These are phyloP conservation scores for Nycticryphes semicollaris DNA, from an alignment of 2,113 vertebrate species.

Conservation along the genomic window DNA sequence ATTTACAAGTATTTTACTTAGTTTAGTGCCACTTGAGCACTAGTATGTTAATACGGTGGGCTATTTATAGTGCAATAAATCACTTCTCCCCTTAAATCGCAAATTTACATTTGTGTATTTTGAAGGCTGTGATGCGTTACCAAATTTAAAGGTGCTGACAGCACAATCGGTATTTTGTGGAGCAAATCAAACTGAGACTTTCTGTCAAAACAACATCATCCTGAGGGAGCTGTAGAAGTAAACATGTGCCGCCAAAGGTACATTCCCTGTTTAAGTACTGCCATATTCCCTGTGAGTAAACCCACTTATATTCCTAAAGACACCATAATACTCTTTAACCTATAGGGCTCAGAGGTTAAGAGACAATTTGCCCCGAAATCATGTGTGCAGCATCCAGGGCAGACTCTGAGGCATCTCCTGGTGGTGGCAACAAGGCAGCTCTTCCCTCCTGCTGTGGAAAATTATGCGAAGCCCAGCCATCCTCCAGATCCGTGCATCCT, in stretches of 20 bases:
- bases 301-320: background rate
- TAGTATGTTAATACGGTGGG: background rate
- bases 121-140: background rate
- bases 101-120: background rate
- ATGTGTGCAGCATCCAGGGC: background rate
- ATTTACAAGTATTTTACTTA: constrained; percentile 5
- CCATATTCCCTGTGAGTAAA: background rate
- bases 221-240: background rate
- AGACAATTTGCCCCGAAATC: background rate
- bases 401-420: background rate
- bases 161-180: background rate
- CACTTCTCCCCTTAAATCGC: background rate
- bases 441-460: background rate
- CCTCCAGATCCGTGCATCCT: background rate
- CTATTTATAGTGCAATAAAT: constrained; percentile 23
- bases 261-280: background rate
- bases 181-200: constrained; percentile 4
- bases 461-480: background rate
- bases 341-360: background rate
- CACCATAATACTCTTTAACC: background rate
- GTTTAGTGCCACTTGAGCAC: background rate
- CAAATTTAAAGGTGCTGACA: constrained; percentile 32
- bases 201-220: constrained; percentile 16
- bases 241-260: background rate
- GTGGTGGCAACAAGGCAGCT: background rate